Evolutionary conservation across 1,140 invertebrate species (phyloP).

Genomic region (Whitmania pigra): DNA sequence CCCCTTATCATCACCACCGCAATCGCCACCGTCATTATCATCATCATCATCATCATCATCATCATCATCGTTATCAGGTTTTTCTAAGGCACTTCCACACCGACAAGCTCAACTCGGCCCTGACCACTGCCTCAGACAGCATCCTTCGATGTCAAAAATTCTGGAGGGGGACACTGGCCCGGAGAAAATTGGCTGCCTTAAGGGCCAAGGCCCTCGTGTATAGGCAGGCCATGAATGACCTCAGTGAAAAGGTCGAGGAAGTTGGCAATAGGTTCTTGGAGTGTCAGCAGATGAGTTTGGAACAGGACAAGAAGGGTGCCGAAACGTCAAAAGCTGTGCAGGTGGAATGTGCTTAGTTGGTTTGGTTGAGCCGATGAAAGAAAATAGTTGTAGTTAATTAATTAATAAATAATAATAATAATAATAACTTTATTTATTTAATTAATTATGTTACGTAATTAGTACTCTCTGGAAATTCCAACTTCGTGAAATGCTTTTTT

Average conservation of each 20-base stretch:
- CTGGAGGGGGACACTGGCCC: constrained; percentile 13
- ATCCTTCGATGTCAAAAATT: constrained; percentile 20
- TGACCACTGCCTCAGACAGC: neutral
- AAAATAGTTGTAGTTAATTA: too few species aligned
- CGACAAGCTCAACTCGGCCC: constrained; percentile 14
- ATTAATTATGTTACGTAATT: too few species aligned
- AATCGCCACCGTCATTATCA: neutral
- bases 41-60: neutral
- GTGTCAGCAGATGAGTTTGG: neutral
- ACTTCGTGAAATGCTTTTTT: too few species aligned
- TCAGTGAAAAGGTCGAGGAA: neutral
- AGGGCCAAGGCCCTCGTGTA: neutral
- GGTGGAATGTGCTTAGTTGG: neutral
- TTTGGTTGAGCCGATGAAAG: neutral
- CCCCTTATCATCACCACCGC: neutral
- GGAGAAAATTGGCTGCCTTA: neutral
- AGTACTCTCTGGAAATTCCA: too few species aligned
- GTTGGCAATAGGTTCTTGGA: neutral
- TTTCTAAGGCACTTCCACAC: constrained; percentile 24
- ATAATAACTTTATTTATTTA: too few species aligned
- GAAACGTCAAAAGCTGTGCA: neutral
- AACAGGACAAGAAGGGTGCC: neutral
- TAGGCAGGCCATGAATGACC: neutral
- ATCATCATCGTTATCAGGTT: constrained; percentile 7
- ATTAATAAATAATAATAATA: too few species aligned